Base-by-base conservation (phyloP, 2,113 vertebrate genomes). In the Podarcis cretensis region DNA sequence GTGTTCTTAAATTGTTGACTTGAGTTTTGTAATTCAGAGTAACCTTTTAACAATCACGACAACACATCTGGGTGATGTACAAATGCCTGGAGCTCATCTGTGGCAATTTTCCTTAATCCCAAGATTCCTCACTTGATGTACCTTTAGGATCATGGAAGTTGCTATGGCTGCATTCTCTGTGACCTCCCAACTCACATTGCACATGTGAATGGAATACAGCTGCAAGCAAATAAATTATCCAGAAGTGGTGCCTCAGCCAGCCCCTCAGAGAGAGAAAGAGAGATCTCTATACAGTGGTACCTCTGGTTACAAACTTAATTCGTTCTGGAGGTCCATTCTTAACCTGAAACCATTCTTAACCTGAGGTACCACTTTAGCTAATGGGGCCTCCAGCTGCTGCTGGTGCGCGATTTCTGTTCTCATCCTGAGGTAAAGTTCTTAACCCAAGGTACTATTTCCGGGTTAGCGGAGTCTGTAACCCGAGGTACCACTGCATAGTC, bases 201-300 rank as follows among this genome's bases (percentile, higher is more conserved):
- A 80, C 40, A 69, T 87, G n/a, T 48, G n/a, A 87, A 69, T 87
- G 40, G 76, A 80, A 32, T 69, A 65, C 20, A 87, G 76, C 76
- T 87, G 65, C 63, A 48, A 87, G 40, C 85, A 35, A 69, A 71
- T 54, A 18, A 57, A 25, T 54, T 69, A 69, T 54, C 37, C 76
- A 80, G 10, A 57, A 57, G 37, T 65, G 54, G 68, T 68, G 40
- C 68, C 40, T 79, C 40, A 80, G 14, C 85, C 30, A 71, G 37
- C 30, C 18, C 63, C 6, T 68, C 35, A 7, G 35, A 86, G 77
- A 79, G 27, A 68, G 27, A 63, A 30, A 43, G 25, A 18, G 27
- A 77, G 35, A n/a, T 21, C 10, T 54, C 48, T 48, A 48, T 8
- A 43, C 43, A 43, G 43, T 43, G 7, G 43, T 43, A 48, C 43